These are phyloP conservation scores for Grapholita molesta DNA, from an alignment of 1,140 invertebrate genomes.

Conservation along the genomic window DNA sequence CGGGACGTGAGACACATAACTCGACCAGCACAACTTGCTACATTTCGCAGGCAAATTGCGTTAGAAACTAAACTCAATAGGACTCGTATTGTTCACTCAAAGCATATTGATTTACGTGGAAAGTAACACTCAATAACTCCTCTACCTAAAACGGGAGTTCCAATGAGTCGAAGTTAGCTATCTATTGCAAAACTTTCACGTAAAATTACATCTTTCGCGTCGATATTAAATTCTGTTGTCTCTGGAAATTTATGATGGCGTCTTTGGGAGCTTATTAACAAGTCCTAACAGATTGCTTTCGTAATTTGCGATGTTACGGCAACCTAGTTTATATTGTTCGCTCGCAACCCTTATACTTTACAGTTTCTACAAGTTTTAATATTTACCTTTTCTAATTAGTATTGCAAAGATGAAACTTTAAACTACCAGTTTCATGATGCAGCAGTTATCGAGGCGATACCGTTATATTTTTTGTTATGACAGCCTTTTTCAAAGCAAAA, in stretches of 20 bases:
- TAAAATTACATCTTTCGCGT: conserved; percentile 58
- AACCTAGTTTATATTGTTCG: neutral
- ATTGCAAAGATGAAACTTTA: too few relatives aligned
- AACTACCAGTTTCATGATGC: too few relatives aligned
- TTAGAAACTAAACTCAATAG: conserved; percentile 9
- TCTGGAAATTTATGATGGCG: conserved; percentile 46
- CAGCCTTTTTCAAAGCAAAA: too few relatives aligned
- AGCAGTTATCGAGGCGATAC: too few relatives aligned
- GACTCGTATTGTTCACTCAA: conserved; percentile 32
- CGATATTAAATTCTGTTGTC: conserved; percentile 65
- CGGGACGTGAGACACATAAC: neutral
- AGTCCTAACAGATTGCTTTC: conserved; percentile 16
- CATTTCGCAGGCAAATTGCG: neutral
- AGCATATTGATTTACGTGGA: conserved; percentile 50
- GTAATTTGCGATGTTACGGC: conserved; percentile 2
- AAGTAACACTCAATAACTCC: conserved; percentile 44
- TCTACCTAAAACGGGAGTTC: conserved; percentile 40
- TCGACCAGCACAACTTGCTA: neutral
- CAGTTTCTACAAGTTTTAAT: too few relatives aligned
- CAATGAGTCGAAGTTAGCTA: conserved; percentile 44
- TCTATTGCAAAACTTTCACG: conserved; percentile 57
- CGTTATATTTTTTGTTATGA: too few relatives aligned
- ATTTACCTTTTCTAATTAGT: too few relatives aligned
- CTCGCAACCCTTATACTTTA: neutral
- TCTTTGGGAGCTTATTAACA: conserved; percentile 40